These are phyloP conservation scores for Pterois miles DNA, from an alignment of 2,797 vertebrate genomes.

Conservation along the genomic window DNA sequence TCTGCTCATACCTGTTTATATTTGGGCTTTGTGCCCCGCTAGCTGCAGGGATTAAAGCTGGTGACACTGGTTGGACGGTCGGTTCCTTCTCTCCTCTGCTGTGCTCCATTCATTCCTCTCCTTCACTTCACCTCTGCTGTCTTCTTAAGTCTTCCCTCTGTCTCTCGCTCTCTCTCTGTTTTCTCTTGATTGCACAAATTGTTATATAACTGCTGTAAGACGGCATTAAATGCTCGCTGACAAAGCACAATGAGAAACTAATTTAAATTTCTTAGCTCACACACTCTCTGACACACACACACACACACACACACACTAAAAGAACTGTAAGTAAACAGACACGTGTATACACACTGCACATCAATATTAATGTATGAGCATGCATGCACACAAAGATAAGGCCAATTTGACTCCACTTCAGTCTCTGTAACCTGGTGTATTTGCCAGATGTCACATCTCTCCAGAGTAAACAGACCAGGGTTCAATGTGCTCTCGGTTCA, in stretches of 20 bases:
- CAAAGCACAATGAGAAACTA: conserved; percentile 6
- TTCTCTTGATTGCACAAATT: conserved; percentile 13
- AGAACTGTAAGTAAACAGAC: conserved; percentile 21
- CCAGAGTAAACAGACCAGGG: conserved; percentile 24
- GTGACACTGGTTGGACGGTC: neutral
- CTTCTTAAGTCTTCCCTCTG: conserved; percentile 10
- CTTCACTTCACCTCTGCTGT: conserved; percentile 9
- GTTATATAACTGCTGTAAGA: conserved; percentile 1
- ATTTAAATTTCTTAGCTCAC: neutral
- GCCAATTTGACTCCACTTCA: conserved; percentile 42
- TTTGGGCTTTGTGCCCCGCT: conserved; percentile 26
- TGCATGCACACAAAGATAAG: conserved; percentile 11
- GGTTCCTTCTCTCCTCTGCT: conserved; percentile 4
- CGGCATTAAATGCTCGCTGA: conserved; percentile 8
- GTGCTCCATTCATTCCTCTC: conserved; percentile 10
- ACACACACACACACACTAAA: neutral
- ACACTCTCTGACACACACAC: neutral
- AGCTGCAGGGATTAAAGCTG: conserved; percentile 48
- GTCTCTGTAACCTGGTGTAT: conserved; percentile 16
- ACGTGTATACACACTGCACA: neutral
- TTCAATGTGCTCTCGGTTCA: neutral
- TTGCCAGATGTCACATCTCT: conserved; percentile 22
- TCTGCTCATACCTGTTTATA: conserved; percentile 30
- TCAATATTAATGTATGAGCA: conserved; percentile 9
- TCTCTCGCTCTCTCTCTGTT: neutral